Conservation (phyloP, 2,113 vertebrate genomes). For the Laticauda laticaudata region DNA sequence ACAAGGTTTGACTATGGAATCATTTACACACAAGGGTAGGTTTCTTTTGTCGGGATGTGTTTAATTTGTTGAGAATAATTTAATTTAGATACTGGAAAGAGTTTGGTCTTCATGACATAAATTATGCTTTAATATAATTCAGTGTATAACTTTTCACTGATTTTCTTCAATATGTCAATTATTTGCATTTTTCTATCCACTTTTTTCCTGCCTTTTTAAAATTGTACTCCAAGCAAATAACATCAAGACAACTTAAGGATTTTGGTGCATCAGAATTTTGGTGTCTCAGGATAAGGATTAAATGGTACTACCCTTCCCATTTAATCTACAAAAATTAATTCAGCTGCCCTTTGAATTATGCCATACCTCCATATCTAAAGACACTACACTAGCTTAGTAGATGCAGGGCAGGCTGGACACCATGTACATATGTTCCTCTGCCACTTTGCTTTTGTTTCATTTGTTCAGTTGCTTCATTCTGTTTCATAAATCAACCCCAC, state of each 20-base stretch:
- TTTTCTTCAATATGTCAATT: background rate
- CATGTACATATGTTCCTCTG: background rate
- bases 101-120: background rate
- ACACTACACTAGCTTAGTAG: background rate
- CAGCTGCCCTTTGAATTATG: background rate
- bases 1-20: background rate
- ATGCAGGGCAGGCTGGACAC: background rate
- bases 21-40: background rate
- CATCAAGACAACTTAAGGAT: background rate
- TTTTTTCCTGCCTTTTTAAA: background rate
- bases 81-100: background rate
- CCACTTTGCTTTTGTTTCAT: background rate
- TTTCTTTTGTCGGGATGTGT: background rate
- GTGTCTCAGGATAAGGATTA: too few species aligned
- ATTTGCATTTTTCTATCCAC: background rate
- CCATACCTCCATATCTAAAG: background rate
- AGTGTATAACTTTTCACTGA: background rate
- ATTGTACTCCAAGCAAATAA: background rate
- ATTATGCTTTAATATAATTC: background rate
- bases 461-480: background rate
- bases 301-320: too few species aligned
- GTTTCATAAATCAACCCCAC: background rate
- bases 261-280: too few species aligned
- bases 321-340: background rate
- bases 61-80: background rate